A percentile compares a stretch with the other conserved stretches of the same genome.
phyloP scores from a whole-genome alignment of 1,140 invertebrate species.

The Condylostylus longicornis region DNA sequence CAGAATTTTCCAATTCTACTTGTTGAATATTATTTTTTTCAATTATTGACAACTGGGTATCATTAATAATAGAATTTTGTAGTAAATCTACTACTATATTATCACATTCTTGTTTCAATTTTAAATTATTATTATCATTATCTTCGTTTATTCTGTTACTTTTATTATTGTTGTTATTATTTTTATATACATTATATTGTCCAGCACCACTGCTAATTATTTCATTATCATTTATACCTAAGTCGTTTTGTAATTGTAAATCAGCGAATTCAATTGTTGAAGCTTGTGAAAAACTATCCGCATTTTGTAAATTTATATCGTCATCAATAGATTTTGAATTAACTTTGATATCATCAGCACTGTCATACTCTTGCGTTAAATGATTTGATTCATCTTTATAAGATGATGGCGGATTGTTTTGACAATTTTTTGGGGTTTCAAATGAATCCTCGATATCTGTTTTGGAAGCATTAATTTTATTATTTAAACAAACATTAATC shows the following conservation, averaged over 20 bases:
- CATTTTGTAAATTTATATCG: slow-evolving; percentile 14
- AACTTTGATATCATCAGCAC: slow-evolving; percentile 1
- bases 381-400: slow-evolving; percentile 8
- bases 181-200: too few species aligned
- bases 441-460: too few species aligned
- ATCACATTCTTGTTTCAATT: background rate
- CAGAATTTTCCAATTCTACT: too few species aligned
- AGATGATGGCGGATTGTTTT: background rate
- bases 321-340: slow-evolving; percentile 17
- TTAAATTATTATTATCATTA: too few species aligned
- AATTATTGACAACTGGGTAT: too few species aligned
- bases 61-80: too few species aligned
- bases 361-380: slow-evolving; percentile 4
- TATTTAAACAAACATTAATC: too few species aligned
- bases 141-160: slow-evolving; percentile 1
- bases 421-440: background rate
- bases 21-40: too few species aligned
- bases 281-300: slow-evolving; percentile 29
- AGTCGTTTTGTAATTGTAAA: slow-evolving; percentile 11
- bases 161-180: background rate
- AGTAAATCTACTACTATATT: too few species aligned
- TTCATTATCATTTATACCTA: slow-evolving; percentile 9
- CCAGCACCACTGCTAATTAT: too few species aligned
- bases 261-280: slow-evolving; percentile 29
- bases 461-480: too few species aligned